These are phyloP conservation scores for Drosophila affinis DNA, from an alignment of 2,888 invertebrate species.

Conservation along the genomic window DNA sequence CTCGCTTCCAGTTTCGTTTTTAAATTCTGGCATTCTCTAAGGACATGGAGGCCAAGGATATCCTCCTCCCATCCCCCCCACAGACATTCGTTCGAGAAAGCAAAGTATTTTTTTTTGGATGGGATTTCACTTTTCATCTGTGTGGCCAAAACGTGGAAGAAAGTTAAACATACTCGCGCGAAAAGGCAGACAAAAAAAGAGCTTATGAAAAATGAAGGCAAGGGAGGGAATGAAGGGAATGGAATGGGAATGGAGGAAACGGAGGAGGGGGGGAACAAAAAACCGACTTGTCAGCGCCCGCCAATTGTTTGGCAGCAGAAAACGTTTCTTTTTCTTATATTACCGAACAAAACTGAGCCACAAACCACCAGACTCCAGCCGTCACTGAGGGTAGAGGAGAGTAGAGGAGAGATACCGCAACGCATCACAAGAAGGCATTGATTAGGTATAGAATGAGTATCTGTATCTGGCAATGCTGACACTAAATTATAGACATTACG, in stretches of 20 bases:
- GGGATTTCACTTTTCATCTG: conserved; percentile 50
- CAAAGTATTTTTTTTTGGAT: background rate
- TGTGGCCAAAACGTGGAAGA: conserved; percentile 14
- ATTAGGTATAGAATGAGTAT: too few relatives aligned
- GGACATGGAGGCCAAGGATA: too few relatives aligned
- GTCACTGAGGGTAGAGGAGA: too few relatives aligned
- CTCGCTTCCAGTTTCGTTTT: too few relatives aligned
- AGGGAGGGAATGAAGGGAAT: conserved; percentile 31
- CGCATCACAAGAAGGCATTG: too few relatives aligned
- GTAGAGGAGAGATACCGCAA: too few relatives aligned
- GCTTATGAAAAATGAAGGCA: conserved; percentile 10
- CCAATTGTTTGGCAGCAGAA: conserved; percentile 33
- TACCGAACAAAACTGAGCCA: conserved; percentile 42
- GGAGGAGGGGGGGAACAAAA: background rate
- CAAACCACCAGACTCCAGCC: background rate
- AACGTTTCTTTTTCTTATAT: conserved; percentile 54
- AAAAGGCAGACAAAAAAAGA: conserved; percentile 17
- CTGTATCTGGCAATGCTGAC: too few relatives aligned
- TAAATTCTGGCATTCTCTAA: too few relatives aligned
- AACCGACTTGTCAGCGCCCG: conserved; percentile 36
- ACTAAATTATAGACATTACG: too few relatives aligned
- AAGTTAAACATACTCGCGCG: conserved; percentile 20
- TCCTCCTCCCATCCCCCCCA: too few relatives aligned
- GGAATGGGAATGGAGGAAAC: conserved; percentile 25
- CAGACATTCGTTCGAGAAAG: background rate